phyloP scores from a whole-genome alignment of 2,888 invertebrate species.

The Hypolimnas misippus region DNA sequence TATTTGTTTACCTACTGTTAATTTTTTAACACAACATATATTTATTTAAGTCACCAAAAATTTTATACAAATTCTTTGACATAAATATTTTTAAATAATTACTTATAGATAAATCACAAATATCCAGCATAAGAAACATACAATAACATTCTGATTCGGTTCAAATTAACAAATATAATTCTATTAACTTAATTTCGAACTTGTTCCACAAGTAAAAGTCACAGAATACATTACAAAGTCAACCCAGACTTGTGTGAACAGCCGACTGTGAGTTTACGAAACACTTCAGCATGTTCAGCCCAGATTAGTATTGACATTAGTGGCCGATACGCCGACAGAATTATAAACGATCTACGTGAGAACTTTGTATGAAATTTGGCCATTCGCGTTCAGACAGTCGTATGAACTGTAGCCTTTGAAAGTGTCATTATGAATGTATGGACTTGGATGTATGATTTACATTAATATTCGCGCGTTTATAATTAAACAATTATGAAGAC shows the following conservation, averaged over 20 bases:
- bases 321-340: conserved; percentile 20
- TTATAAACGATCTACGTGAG: conserved; percentile 21
- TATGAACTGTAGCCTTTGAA: not conserved
- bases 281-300: conserved; percentile 24
- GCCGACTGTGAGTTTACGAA: conserved; percentile 19
- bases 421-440: too few relatives aligned
- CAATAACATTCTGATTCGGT: too few relatives aligned
- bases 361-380: conserved; percentile 3
- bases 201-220: not conserved
- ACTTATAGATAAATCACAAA: too few relatives aligned
- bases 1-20: too few relatives aligned
- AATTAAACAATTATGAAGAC: too few relatives aligned
- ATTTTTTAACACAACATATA: too few relatives aligned
- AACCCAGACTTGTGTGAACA: conserved; percentile 30
- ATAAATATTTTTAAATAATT: too few relatives aligned
- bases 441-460: too few relatives aligned
- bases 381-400: too few relatives aligned
- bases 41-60: too few relatives aligned
- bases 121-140: too few relatives aligned
- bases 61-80: too few relatives aligned
- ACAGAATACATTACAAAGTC: conserved; percentile 24
- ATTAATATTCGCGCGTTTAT: not conserved
- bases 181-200: not conserved
- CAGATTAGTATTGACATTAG: conserved; percentile 28
- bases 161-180: not conserved